Conservation (phyloP, 2,113 vertebrate genomes). For the Phoxinus phoxinus region DNA sequence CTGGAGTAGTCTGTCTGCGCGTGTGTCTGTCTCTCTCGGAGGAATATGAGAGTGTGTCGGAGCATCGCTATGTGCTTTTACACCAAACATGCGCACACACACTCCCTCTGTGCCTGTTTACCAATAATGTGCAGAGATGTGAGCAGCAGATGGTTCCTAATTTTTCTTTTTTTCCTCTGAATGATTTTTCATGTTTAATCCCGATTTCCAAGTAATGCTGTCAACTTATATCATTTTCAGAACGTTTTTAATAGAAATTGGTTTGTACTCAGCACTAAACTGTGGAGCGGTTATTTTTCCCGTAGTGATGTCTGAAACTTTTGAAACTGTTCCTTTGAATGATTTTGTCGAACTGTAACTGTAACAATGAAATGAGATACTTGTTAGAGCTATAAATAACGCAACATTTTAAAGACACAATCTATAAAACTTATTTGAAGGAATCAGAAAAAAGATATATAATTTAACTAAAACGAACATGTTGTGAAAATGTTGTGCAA, state of each 20-base stretch:
- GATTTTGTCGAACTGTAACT: neutral
- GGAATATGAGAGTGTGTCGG: slow-evolving; percentile 36
- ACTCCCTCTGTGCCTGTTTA: slow-evolving; percentile 46
- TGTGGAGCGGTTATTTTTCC: too few relatives aligned
- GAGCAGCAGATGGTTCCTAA: slow-evolving; percentile 34
- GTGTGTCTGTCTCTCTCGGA: slow-evolving; percentile 50
- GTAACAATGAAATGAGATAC: neutral
- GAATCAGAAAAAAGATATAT: neutral
- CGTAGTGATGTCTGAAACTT: neutral
- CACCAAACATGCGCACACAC: slow-evolving; percentile 9
- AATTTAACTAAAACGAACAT: neutral
- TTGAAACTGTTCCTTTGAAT: neutral
- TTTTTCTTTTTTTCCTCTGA: neutral
- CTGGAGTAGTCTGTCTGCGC: slow-evolving; percentile 57
- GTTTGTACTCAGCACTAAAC: neutral
- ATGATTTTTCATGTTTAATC: slow-evolving; percentile 18
- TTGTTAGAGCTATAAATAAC: neutral
- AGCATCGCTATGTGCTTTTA: slow-evolving; percentile 39
- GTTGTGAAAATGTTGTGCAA: too few relatives aligned
- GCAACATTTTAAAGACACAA: neutral
- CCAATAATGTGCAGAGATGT: slow-evolving; percentile 44
- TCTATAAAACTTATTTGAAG: neutral
- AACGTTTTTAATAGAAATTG: neutral
- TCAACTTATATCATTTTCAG: neutral
- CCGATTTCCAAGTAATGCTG: slow-evolving; percentile 7